A percentile compares a stretch with the other conserved stretches of the same genome.
Conservation (phyloP, 2,797 vertebrate genomes). For the Cyclura pinguis region DNA sequence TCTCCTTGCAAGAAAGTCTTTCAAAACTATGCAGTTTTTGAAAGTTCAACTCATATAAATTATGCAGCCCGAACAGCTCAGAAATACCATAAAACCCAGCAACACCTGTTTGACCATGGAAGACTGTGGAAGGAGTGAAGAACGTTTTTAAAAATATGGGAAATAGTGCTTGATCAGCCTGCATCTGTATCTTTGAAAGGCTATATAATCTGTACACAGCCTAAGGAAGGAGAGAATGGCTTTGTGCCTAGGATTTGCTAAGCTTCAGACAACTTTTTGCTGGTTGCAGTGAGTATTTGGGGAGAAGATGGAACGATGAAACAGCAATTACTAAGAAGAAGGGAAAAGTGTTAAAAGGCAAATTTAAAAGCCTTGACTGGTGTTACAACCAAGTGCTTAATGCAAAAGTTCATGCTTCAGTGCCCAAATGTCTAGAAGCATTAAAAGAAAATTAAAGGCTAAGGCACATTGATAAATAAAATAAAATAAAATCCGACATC, state of each 20-base stretch:
- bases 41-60: too few relatives aligned
- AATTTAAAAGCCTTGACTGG: constrained; percentile 41
- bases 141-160: background rate
- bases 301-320: constrained; percentile 25
- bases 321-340: constrained; percentile 28
- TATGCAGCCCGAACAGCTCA: background rate
- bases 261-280: constrained; percentile 6
- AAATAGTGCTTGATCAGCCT: background rate
- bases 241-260: background rate
- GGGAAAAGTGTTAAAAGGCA: constrained; percentile 25
- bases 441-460: constrained; percentile 43
- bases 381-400: constrained; percentile 52
- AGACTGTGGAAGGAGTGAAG: background rate
- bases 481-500: background rate
- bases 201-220: background rate
- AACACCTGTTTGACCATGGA: background rate
- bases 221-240: background rate
- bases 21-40: too few relatives aligned
- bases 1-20: too few relatives aligned
- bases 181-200: constrained; percentile 17
- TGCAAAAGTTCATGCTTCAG: constrained; percentile 49
- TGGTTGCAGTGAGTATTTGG: background rate
- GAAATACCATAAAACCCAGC: background rate
- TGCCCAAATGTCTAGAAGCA: constrained; percentile 34
- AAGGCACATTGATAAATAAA: constrained; percentile 45